Percentiles rank a stretch among this genome's conserved stretches.
Conservation (phyloP, 1,140 invertebrate genomes). For the Anastrepha obliqua region DNA sequence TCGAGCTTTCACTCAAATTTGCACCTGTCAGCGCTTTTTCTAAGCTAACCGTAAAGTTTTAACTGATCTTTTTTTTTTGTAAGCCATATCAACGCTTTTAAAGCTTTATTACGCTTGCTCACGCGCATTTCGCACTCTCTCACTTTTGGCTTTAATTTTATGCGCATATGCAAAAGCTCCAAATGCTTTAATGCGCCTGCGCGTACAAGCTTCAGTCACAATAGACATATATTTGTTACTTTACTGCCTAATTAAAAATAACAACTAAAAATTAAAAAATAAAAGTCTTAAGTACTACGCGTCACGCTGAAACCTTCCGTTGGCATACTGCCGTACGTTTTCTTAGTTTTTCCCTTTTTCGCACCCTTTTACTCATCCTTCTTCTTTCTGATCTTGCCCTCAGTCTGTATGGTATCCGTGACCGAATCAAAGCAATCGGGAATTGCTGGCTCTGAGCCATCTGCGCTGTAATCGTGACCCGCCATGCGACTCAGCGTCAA, state of each 20-base stretch:
- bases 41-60: neutral
- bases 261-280: neutral
- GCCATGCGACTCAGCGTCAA: constrained; percentile 85
- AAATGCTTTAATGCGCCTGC: neutral
- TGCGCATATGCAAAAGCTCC: neutral
- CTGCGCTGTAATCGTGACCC: constrained; percentile 79
- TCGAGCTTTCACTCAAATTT: neutral
- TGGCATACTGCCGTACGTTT: no score
- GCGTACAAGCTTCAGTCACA: constrained; percentile 9
- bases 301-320: neutral
- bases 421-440: constrained; percentile 89
- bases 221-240: neutral
- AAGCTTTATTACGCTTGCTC: constrained; percentile 30
- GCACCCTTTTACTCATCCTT: constrained; percentile 80
- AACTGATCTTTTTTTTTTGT: constrained; percentile 39
- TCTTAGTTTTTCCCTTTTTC: neutral
- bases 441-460: constrained; percentile 77
- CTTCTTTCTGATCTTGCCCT: constrained; percentile 91
- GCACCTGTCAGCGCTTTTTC: neutral
- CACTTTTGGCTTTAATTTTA: neutral
- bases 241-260: neutral
- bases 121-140: neutral
- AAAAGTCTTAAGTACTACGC: constrained; percentile 25
- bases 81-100: constrained; percentile 53
- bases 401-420: constrained; percentile 91